Evolutionary conservation across 2,113 vertebrate species (phyloP).

Genomic region (Butorides virescens): DNA sequence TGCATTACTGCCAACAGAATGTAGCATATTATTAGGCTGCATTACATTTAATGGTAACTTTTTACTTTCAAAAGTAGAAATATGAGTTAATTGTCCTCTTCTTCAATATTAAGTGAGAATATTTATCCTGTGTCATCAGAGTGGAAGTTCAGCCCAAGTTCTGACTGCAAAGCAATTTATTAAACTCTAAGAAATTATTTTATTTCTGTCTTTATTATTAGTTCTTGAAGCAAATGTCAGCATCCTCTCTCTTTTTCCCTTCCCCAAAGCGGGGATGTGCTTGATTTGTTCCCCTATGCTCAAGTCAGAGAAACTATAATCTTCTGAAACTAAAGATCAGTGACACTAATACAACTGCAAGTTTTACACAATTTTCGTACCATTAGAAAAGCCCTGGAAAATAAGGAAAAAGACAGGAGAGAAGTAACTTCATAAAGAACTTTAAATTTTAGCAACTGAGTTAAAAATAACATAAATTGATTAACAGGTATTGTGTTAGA

Average conservation of each 20-base stretch:
- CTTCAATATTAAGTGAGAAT: background rate
- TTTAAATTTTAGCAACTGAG: background rate
- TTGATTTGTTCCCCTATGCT: background rate
- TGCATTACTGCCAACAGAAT: background rate
- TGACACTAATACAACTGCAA: background rate
- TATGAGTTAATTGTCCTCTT: background rate
- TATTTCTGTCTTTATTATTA: background rate
- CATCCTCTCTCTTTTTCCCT: background rate
- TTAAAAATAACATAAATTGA: background rate
- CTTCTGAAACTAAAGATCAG: background rate
- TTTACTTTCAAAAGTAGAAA: background rate
- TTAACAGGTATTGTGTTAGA: background rate
- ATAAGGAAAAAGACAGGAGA: background rate
- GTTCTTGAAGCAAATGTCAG: background rate
- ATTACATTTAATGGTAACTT: background rate
- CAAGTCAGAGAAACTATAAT: background rate
- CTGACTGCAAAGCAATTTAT: background rate
- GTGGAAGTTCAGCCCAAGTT: background rate
- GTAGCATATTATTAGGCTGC: background rate
- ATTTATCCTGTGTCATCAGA: background rate
- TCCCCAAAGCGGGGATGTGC: background rate
- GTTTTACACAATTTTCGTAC: background rate
- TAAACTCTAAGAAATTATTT: background rate
- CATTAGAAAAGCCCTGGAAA: background rate
- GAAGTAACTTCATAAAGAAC: background rate